Conservation (phyloP, 2,797 vertebrate genomes). For the Dermochelys coriacea region DNA sequence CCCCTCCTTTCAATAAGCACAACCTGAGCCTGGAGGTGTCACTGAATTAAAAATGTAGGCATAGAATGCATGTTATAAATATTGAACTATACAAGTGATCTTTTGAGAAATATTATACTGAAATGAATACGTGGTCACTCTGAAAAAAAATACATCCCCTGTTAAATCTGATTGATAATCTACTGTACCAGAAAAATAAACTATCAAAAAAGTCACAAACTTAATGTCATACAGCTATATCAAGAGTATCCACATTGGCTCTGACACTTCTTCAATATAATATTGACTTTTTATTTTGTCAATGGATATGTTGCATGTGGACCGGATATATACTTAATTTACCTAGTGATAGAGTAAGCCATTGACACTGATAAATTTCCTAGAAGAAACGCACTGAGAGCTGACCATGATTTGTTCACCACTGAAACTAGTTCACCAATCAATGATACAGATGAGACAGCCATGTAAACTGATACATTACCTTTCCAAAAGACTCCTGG, state of each 20-base stretch:
- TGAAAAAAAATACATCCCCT: background rate
- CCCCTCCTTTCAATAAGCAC: background rate
- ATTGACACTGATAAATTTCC: background rate
- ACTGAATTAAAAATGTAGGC: background rate
- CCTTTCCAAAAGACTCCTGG: slow-evolving; percentile 1
- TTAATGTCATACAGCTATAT: background rate
- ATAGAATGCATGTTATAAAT: background rate
- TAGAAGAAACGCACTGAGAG: background rate
- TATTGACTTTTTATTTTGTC: background rate
- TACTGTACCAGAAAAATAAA: background rate
- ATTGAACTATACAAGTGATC: background rate
- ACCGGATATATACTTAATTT: background rate
- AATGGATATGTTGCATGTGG: background rate
- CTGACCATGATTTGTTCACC: background rate
- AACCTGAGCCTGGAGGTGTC: background rate
- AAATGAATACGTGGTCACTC: background rate
- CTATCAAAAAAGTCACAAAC: background rate
- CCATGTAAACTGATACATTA: background rate
- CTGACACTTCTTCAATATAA: background rate
- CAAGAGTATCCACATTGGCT: background rate
- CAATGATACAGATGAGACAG: background rate
- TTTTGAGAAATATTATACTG: background rate
- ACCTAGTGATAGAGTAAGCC: background rate
- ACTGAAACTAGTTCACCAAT: background rate
- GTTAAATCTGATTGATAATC: background rate